Conservation (phyloP, 2,797 vertebrate species). For the Lagothrix lagotricha region DNA sequence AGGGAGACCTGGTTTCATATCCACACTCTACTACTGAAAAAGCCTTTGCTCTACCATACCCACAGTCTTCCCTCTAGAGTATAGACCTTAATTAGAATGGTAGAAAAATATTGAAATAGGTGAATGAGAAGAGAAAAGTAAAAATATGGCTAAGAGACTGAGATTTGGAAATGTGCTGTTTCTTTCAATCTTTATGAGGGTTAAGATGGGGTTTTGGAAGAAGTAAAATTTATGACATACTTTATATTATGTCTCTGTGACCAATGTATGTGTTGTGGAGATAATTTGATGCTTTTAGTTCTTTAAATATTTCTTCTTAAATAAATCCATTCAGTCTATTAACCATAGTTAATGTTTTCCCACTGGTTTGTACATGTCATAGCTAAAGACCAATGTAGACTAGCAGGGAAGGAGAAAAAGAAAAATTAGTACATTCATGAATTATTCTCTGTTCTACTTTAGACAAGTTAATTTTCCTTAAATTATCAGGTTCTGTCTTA, state of each 20-base stretch:
- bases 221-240: constrained; percentile 14
- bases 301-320: constrained; percentile 76
- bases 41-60: not conserved
- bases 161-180: constrained; percentile 24
- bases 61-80: not conserved
- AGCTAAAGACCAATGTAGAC: constrained; percentile 62
- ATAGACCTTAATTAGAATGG: constrained; percentile 40
- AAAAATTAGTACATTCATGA: constrained; percentile 72
- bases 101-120: constrained; percentile 59
- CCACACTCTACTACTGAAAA: not conserved
- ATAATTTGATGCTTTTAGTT: constrained; percentile 66
- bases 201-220: constrained; percentile 14
- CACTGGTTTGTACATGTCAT: constrained; percentile 68
- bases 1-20: not conserved
- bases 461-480: constrained; percentile 76
- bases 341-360: constrained; percentile 73
- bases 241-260: constrained; percentile 52
- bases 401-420: constrained; percentile 51
- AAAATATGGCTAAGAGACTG: constrained; percentile 41
- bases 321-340: constrained; percentile 71
- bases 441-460: constrained; percentile 73
- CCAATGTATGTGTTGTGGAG: constrained; percentile 29
- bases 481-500: constrained; percentile 75
- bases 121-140: constrained; percentile 37
- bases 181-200: not conserved